Percentiles rank a stretch among this genome's conserved stretches.
phyloP scores from a whole-genome alignment of 2,113 vertebrate species.

The Callocephalon fimbriatum region DNA sequence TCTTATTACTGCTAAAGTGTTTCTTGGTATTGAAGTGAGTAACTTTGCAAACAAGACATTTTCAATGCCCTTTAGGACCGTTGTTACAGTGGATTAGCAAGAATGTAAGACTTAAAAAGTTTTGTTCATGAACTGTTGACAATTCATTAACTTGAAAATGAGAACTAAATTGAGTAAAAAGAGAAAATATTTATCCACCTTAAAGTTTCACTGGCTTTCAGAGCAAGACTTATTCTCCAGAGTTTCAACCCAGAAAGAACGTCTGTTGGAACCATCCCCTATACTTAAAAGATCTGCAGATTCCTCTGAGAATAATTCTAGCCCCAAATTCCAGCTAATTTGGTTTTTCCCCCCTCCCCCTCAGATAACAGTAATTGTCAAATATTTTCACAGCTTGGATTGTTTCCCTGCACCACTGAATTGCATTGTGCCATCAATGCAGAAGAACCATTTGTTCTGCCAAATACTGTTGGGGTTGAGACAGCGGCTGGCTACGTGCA shows the following conservation, averaged over 20 bases:
- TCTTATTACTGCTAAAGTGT: not conserved
- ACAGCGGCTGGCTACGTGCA: constrained; percentile 73
- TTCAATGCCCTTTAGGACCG: not conserved
- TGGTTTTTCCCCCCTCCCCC: not conserved
- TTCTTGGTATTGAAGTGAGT: not conserved
- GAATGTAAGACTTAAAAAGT: not conserved
- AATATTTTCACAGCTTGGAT: constrained; percentile 84
- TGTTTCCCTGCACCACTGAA: constrained; percentile 83
- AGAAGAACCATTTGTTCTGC: constrained; percentile 79
- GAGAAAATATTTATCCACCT: not conserved
- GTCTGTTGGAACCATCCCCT: not conserved
- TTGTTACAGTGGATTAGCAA: not conserved
- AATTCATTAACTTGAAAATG: constrained; percentile 6
- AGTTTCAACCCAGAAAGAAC: not conserved
- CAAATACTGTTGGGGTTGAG: constrained; percentile 77
- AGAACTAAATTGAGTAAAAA: constrained; percentile 6
- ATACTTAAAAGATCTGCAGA: not conserved
- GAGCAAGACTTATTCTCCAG: not conserved
- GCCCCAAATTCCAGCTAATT: constrained; percentile 7
- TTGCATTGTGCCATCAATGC: constrained; percentile 73
- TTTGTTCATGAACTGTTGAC: not conserved
- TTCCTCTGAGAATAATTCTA: not conserved
- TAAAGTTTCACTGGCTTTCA: not conserved
- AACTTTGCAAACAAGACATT: not conserved
- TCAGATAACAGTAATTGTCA: constrained; percentile 81